Conservation (phyloP, 2,113 vertebrate genomes). For the Dipodomys spectabilis region DNA sequence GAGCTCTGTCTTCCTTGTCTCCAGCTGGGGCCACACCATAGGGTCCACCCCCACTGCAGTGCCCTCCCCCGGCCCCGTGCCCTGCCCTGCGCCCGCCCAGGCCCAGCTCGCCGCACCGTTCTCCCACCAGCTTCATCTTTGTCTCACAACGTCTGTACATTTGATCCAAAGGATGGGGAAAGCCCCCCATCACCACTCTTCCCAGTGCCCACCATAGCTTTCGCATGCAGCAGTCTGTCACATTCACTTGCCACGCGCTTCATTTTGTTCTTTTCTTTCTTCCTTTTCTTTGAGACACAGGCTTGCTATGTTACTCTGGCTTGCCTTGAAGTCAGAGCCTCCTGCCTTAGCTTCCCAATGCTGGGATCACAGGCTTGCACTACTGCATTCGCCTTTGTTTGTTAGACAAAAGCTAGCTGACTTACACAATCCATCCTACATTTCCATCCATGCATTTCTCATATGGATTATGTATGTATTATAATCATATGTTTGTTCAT, state of each 20-base stretch:
- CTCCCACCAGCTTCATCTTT: neutral
- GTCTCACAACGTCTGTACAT: neutral
- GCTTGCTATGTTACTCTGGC: too few relatives aligned
- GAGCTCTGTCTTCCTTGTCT: neutral
- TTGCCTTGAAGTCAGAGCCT: too few relatives aligned
- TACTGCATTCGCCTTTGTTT: too few relatives aligned
- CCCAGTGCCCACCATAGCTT: neutral
- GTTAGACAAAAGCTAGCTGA: too few relatives aligned
- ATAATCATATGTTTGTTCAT: neutral
- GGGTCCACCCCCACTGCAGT: fast-evolving
- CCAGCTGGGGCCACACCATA: neutral
- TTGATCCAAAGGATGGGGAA: neutral
- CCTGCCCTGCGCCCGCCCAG: fast-evolving
- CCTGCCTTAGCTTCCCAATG: too few relatives aligned
- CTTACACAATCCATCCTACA: too few relatives aligned
- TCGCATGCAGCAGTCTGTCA: too few relatives aligned
- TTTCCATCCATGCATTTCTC: too few relatives aligned
- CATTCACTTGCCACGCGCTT: neutral
- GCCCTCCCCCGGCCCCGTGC: too few relatives aligned
- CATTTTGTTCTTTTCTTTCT: neutral
- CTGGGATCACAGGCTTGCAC: too few relatives aligned
- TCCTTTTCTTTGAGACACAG: constrained; percentile 4
- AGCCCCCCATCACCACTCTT: neutral
- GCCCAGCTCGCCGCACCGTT: neutral
- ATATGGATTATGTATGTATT: too few relatives aligned